Conservation (phyloP, 2,888 invertebrate genomes). For the Drosophila vallismaia region DNA sequence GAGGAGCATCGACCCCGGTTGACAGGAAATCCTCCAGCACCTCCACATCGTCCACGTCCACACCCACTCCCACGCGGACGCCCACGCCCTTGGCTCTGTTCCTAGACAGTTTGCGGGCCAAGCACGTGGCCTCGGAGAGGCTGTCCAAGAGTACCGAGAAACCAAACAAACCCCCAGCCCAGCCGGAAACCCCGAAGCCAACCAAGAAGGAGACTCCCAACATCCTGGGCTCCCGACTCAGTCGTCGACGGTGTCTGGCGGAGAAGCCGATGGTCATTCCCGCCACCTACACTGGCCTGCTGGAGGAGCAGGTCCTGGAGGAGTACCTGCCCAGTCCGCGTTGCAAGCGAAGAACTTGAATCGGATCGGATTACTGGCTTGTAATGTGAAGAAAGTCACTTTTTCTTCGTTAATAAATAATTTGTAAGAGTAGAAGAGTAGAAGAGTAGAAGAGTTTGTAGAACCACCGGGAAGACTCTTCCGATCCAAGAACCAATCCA, state of each 20-base stretch:
- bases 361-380: no score
- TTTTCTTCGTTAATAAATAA: background rate
- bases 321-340: slow-evolving; percentile 28
- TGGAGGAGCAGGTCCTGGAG: slow-evolving; percentile 30
- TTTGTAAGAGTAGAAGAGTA: background rate
- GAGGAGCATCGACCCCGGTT: background rate
- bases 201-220: background rate
- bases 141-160: background rate
- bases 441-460: no score
- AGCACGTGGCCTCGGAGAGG: background rate
- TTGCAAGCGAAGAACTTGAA: background rate
- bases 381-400: background rate
- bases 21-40: background rate
- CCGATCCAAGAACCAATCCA: no score
- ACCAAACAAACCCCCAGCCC: no score
- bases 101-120: slow-evolving; percentile 13
- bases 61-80: no score
- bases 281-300: slow-evolving; percentile 31
- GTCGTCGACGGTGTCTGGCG: background rate
- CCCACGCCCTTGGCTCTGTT: slow-evolving; percentile 13
- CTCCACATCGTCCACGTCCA: background rate
- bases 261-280: slow-evolving; percentile 10
- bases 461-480: no score
- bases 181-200: no score
- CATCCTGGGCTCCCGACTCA: background rate